These are phyloP conservation scores for Andricus grossulariae DNA, from an alignment of 1,140 invertebrate species.

Conservation along the genomic window DNA sequence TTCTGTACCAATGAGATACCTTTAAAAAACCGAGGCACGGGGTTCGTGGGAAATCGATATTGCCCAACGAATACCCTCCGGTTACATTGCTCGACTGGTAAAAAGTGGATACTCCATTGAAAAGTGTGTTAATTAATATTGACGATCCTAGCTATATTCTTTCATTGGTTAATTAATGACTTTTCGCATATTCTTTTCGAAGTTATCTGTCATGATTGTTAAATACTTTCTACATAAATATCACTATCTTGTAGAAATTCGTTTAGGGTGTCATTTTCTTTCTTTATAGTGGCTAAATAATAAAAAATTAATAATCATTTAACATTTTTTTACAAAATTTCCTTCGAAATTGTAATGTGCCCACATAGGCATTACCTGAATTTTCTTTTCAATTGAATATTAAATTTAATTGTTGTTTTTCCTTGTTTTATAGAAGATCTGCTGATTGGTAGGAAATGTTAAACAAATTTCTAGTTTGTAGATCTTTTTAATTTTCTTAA, in stretches of 20 bases:
- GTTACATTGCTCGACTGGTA: not conserved
- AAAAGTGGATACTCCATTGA: not conserved
- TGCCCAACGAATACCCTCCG: not conserved
- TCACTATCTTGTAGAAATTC: not conserved
- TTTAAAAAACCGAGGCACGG: slow-evolving; percentile 1
- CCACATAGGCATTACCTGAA: too few species aligned
- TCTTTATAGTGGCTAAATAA: too few species aligned
- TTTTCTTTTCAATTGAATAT: too few species aligned
- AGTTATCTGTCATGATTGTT: not conserved
- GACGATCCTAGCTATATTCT: not conserved
- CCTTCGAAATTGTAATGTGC: too few species aligned
- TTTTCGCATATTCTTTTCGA: not conserved
- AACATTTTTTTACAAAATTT: too few species aligned
- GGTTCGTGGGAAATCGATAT: slow-evolving; percentile 18
- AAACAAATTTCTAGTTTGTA: too few species aligned
- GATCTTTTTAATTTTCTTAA: too few species aligned
- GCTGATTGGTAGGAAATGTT: too few species aligned
- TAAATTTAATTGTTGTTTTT: too few species aligned
- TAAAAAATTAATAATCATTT: too few species aligned
- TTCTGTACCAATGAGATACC: slow-evolving; percentile 1
- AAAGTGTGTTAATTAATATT: slow-evolving; percentile 24
- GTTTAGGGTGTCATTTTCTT: not conserved
- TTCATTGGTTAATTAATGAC: slow-evolving; percentile 9
- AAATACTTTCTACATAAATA: not conserved
- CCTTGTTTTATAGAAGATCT: too few species aligned